Evolutionary conservation across 2,113 vertebrate genomes (phyloP).

Genomic region (Maylandia zebra): DNA sequence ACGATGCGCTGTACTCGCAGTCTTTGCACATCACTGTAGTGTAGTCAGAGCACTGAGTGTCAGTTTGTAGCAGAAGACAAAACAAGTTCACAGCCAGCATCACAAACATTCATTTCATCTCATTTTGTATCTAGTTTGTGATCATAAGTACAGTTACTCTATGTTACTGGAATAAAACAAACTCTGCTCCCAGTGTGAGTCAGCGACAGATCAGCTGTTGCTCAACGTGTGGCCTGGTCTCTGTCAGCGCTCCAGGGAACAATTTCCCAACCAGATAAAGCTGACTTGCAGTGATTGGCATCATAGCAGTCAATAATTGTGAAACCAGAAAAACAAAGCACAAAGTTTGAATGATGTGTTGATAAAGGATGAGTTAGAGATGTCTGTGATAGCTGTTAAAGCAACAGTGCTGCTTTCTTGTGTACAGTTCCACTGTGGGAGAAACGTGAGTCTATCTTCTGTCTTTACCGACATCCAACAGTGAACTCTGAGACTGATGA

Average conservation of each 20-base stretch:
- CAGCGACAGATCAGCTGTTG: background rate
- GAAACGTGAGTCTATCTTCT: background rate
- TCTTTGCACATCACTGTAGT: background rate
- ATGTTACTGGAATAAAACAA: background rate
- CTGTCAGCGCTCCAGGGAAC: background rate
- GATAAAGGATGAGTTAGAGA: background rate
- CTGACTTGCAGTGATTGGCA: background rate
- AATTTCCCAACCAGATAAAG: conserved; percentile 11
- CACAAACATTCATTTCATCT: background rate
- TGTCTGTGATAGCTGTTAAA: background rate
- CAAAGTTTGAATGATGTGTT: background rate
- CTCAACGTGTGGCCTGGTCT: background rate
- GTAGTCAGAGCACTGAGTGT: background rate
- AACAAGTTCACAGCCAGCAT: background rate
- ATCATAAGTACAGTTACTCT: background rate
- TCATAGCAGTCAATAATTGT: background rate
- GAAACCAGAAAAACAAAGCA: background rate
- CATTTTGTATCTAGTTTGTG: background rate
- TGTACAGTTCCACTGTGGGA: background rate
- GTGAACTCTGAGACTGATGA: background rate
- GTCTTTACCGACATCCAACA: background rate
- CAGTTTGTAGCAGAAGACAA: background rate
- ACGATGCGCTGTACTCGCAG: fast-evolving
- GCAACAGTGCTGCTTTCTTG: background rate
- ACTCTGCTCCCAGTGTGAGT: background rate